A percentile compares a stretch with the other conserved stretches of the same genome.
These are phyloP conservation scores for Lagorchestes hirsutus DNA, from an alignment of 2,797 vertebrate genomes.

Conservation along the genomic window DNA sequence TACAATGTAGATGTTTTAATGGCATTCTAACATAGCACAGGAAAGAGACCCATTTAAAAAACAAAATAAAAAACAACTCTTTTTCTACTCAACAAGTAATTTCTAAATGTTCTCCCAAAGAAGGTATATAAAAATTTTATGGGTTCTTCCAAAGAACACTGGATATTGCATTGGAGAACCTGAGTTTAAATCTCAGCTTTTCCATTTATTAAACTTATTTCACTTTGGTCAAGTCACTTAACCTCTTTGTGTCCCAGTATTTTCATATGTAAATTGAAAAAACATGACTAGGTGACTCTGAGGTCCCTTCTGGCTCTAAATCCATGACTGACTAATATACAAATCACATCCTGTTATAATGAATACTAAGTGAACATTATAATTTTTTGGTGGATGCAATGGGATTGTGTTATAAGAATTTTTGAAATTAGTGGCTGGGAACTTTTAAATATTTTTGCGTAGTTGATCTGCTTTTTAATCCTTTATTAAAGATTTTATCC, in stretches of 20 bases:
- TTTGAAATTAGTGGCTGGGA: conserved; percentile 27
- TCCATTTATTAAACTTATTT: not conserved
- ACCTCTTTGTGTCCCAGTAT: not conserved
- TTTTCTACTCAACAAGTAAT: not conserved
- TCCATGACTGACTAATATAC: not conserved
- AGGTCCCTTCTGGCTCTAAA: not conserved
- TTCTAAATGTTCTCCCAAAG: not conserved
- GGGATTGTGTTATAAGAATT: conserved; percentile 47
- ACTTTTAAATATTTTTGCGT: conserved; percentile 21
- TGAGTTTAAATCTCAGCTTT: not conserved
- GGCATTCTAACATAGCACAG: conserved; percentile 38
- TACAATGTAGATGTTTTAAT: conserved; percentile 18
- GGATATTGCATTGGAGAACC: not conserved
- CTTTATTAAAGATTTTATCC: too few species aligned
- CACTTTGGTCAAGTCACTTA: not conserved
- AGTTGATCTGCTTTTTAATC: conserved; percentile 37
- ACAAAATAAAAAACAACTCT: not conserved
- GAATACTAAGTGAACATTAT: conserved; percentile 40
- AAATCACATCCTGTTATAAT: conserved; percentile 20
- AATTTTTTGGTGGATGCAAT: conserved; percentile 1
- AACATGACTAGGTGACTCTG: not conserved
- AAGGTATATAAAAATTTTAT: not conserved
- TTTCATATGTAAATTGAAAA: not conserved
- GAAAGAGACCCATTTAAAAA: conserved; percentile 13
- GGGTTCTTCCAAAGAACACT: not conserved